Conservation (phyloP, 2,888 invertebrate genomes). For the Eilema caniola region DNA sequence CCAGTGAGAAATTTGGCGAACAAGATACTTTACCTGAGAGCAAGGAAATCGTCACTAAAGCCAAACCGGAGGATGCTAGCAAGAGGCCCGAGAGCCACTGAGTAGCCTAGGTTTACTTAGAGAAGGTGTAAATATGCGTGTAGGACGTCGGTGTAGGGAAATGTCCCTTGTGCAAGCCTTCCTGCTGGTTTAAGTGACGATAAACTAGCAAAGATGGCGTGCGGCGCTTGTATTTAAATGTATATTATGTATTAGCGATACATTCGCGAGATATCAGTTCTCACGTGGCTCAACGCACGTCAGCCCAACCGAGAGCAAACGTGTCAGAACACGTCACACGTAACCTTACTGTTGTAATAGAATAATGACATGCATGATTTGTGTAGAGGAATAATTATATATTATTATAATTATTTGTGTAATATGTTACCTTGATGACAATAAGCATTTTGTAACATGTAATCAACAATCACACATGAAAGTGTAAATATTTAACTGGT, state of each 20-base stretch:
- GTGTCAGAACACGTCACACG: conserved; percentile 21
- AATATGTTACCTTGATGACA: conserved; percentile 74
- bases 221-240: conserved; percentile 44
- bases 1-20: conserved; percentile 63
- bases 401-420: conserved; percentile 32
- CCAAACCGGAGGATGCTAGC: conserved; percentile 60
- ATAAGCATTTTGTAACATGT: conserved; percentile 77
- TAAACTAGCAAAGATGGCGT: conserved; percentile 64
- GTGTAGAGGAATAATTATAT: conserved; percentile 46
- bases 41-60: conserved; percentile 71
- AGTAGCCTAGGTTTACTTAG: conserved; percentile 44
- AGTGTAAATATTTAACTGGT: conserved; percentile 64
- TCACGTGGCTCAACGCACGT: conserved; percentile 16
- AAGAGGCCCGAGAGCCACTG: conserved; percentile 79
- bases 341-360: conserved; percentile 51
- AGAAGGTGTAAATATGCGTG: conserved; percentile 51
- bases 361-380: conserved; percentile 43
- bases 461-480: conserved; percentile 58
- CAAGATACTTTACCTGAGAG: conserved; percentile 62
- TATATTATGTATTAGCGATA: conserved; percentile 32
- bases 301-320: conserved; percentile 6
- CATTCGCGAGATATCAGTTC: conserved; percentile 18
- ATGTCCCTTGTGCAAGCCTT: conserved; percentile 43
- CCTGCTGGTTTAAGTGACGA: conserved; percentile 59
- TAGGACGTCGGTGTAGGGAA: conserved; percentile 23